Conservation (phyloP, 2,797 vertebrate genomes). For the Gastrophryne carolinensis region DNA sequence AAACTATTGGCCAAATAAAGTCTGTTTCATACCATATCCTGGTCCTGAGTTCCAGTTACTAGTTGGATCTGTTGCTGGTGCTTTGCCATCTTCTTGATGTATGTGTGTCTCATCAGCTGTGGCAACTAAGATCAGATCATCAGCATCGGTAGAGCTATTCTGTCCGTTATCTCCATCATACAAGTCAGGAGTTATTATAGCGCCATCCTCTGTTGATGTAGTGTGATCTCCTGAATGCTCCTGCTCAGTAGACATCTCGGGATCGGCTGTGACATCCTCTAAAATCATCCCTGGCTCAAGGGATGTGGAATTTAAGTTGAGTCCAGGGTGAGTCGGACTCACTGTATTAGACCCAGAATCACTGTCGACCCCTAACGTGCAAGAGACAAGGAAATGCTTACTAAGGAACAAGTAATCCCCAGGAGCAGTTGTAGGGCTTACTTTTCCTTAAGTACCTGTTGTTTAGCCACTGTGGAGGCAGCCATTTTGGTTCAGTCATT, state of each 20-base stretch:
- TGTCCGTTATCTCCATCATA: not conserved
- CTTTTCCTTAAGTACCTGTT: constrained; percentile 6
- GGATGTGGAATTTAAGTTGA: not conserved
- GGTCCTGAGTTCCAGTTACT: not conserved
- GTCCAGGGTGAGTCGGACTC: constrained; percentile 25
- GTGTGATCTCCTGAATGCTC: constrained; percentile 18
- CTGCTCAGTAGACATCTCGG: not conserved
- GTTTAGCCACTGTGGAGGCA: not conserved
- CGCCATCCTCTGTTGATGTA: not conserved
- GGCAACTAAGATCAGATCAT: not conserved
- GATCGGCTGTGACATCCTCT: not conserved
- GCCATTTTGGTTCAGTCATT: no score
- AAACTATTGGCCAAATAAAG: not conserved
- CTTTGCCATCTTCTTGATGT: not conserved
- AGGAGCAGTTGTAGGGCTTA: not conserved
- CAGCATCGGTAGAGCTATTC: not conserved
- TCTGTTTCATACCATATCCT: constrained; percentile 1
- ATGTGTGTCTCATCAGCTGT: not conserved
- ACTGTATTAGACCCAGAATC: constrained; percentile 4
- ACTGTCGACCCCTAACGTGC: not conserved
- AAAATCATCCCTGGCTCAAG: not conserved
- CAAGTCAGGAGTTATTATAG: not conserved
- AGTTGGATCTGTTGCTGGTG: not conserved
- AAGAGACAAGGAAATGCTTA: constrained; percentile 21
- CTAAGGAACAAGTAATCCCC: constrained; percentile 14